phyloP scores from a whole-genome alignment of 1,140 invertebrate genomes.

The Neuroterus valhalla region DNA sequence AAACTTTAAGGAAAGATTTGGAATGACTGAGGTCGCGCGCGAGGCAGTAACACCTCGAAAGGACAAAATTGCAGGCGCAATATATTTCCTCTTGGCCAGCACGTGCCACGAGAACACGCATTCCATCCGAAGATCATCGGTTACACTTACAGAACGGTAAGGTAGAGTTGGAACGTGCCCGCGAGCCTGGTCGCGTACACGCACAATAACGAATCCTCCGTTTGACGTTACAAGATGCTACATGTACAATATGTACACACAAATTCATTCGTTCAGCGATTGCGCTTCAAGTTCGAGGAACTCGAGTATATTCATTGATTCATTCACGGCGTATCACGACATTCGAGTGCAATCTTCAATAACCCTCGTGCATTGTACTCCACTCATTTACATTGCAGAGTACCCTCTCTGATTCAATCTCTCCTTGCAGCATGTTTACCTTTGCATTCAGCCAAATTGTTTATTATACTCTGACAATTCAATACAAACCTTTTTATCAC shows the following conservation, averaged over 20 bases:
- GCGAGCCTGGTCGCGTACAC: constrained; percentile 37
- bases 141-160: constrained; percentile 54
- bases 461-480: constrained; percentile 20
- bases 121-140: constrained; percentile 57
- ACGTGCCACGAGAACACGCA: constrained; percentile 58
- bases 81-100: constrained; percentile 52
- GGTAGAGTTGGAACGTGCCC: constrained; percentile 47
- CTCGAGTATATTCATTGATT: constrained; percentile 36
- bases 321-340: constrained; percentile 27
- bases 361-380: background rate
- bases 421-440: background rate
- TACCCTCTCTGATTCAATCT: constrained; percentile 4
- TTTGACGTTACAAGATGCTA: constrained; percentile 44
- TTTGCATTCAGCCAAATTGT: background rate
- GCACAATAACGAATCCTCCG: constrained; percentile 39
- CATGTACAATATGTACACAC: constrained; percentile 38
- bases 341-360: constrained; percentile 21
- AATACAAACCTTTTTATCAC: background rate
- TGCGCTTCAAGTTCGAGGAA: constrained; percentile 54
- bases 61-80: constrained; percentile 41
- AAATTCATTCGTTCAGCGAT: constrained; percentile 54
- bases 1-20: background rate
- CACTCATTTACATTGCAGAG: constrained; percentile 11
- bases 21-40: constrained; percentile 20
- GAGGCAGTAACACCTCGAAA: constrained; percentile 45